phyloP scores from a whole-genome alignment of 2,797 vertebrate species.

The Sebastes umbrosus region DNA sequence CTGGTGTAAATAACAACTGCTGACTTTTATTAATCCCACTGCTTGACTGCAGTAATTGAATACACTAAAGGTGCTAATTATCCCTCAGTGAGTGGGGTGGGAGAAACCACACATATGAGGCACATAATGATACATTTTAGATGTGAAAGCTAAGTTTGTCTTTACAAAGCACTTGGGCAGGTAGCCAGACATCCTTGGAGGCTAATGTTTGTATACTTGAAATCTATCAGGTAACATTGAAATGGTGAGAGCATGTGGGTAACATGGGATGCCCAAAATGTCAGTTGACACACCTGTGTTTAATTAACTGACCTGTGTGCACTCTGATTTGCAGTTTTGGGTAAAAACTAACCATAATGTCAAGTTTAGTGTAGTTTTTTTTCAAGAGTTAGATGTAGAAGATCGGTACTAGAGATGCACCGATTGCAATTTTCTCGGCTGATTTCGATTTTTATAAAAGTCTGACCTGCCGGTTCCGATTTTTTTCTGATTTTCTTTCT shows the following conservation, averaged over 20 bases:
- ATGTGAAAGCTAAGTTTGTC: slow-evolving; percentile 12
- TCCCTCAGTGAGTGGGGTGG: slow-evolving; percentile 6
- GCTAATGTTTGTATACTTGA: not conserved
- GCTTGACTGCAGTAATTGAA: slow-evolving; percentile 40
- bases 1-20: slow-evolving; percentile 51
- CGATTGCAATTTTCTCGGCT: not conserved
- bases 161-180: not conserved
- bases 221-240: not conserved
- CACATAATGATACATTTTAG: not conserved
- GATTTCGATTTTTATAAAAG: not conserved
- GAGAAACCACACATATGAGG: slow-evolving; percentile 7
- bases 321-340: not conserved
- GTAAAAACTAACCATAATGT: not conserved
- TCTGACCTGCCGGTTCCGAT: no score
- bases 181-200: not conserved
- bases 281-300: not conserved
- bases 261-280: not conserved
- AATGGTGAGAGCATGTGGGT: not conserved
- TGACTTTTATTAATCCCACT: slow-evolving; percentile 44
- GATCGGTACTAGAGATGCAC: not conserved
- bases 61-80: slow-evolving; percentile 48
- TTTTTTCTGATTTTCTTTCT: not conserved
- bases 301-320: not conserved
- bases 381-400: not conserved
- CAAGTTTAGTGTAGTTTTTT: not conserved